phyloP scores from a whole-genome alignment of 2,888 invertebrate species.

The Venusia cambrica region DNA sequence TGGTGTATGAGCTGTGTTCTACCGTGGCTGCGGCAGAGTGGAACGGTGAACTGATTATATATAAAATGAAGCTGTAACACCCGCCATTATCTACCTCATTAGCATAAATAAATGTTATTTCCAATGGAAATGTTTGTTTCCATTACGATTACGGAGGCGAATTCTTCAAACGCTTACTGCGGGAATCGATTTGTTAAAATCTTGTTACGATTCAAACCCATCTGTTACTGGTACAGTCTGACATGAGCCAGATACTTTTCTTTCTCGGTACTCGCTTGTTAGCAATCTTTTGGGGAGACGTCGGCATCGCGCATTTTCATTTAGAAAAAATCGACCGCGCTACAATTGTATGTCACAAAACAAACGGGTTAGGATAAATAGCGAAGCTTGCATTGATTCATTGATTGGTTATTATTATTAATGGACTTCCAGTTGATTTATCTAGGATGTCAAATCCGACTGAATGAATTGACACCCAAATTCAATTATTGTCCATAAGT shows the following conservation, averaged over 20 bases:
- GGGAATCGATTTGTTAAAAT: slow-evolving; percentile 24
- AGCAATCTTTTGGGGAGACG: too few species aligned
- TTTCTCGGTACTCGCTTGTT: too few species aligned
- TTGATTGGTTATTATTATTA: too few species aligned
- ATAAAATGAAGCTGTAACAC: slow-evolving; percentile 65
- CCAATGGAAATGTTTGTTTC: slow-evolving; percentile 49
- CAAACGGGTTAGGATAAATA: too few species aligned
- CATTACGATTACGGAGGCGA: slow-evolving; percentile 36
- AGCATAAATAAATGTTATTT: slow-evolving; percentile 63
- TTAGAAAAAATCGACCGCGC: too few species aligned
- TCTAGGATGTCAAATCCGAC: too few species aligned
- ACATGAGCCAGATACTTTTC: not conserved
- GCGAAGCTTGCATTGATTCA: too few species aligned
- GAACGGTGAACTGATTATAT: slow-evolving; percentile 61
- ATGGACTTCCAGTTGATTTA: too few species aligned
- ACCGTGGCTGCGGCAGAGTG: slow-evolving; percentile 28
- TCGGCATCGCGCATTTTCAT: too few species aligned
- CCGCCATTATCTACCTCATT: slow-evolving; percentile 55
- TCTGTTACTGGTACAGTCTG: slow-evolving; percentile 7
- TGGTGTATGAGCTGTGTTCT: slow-evolving; percentile 3
- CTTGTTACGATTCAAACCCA: slow-evolving; percentile 17
- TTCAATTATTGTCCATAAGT: too few species aligned
- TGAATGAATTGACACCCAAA: too few species aligned
- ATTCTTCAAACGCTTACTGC: slow-evolving; percentile 23
- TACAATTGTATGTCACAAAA: too few species aligned